Conservation (phyloP, 2,113 vertebrate genomes). For the Planiliza haematocheilus region DNA sequence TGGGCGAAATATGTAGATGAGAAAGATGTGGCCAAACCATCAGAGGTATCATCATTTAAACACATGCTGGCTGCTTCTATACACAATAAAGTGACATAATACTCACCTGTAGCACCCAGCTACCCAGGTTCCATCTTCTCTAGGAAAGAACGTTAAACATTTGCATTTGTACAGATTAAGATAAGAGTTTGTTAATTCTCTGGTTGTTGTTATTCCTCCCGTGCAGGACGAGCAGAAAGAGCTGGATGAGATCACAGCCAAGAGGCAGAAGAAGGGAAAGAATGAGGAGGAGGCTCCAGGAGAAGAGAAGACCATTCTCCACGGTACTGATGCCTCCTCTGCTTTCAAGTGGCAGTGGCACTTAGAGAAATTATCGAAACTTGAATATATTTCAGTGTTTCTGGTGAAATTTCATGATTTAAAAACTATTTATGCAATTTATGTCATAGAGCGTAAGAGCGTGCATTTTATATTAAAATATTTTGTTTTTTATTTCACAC, state of each 20-base stretch:
- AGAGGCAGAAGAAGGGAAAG: constrained; percentile 97
- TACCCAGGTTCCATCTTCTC: no score
- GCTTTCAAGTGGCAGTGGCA: not conserved
- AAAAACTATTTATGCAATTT: no score
- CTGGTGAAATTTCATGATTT: no score
- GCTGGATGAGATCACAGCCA: constrained; percentile 96
- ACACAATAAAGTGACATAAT: not conserved
- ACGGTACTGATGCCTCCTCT: constrained; percentile 83
- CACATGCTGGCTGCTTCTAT: not conserved
- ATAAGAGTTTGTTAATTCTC: not conserved
- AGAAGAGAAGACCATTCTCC: constrained; percentile 97
- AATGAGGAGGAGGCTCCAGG: constrained; percentile 94
- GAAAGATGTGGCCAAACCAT: constrained; percentile 94
- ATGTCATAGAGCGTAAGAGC: no score
- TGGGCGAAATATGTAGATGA: constrained; percentile 98
- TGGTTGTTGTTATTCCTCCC: constrained; percentile 17
- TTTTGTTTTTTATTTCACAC: no score
- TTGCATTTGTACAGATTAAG: no score
- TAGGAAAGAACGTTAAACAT: no score
- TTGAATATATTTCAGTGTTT: not conserved
- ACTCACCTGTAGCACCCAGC: not conserved
- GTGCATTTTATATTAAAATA: no score
- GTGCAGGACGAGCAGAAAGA: constrained; percentile 95
- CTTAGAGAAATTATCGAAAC: not conserved
- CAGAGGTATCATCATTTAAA: constrained; percentile 85